Conservation (phyloP, 2,888 invertebrate genomes). For the Aleiodes leptofemur region DNA sequence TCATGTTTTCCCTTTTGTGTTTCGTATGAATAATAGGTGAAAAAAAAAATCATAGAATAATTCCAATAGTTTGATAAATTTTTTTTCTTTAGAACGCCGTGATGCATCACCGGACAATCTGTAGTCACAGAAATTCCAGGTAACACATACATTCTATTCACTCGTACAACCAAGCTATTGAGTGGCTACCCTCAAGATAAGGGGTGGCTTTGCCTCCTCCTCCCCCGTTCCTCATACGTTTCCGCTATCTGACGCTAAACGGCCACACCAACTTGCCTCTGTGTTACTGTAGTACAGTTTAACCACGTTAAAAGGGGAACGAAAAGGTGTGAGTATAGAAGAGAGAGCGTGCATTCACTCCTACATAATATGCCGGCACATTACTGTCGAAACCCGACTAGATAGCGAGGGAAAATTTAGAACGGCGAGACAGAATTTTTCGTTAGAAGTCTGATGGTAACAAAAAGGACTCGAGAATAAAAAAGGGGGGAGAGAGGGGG, state of each 20-base stretch:
- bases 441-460: not conserved
- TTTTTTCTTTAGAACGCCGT: not conserved
- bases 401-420: constrained; percentile 74
- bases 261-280: constrained; percentile 60
- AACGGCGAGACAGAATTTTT: constrained; percentile 73
- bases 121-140: constrained; percentile 16
- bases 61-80: not conserved
- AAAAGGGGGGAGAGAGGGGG: not conserved
- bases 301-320: constrained; percentile 31
- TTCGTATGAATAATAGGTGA: not conserved
- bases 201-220: constrained; percentile 62
- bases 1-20: too few relatives aligned
- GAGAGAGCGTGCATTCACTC: constrained; percentile 45
- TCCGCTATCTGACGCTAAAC: constrained; percentile 75
- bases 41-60: too few relatives aligned
- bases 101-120: not conserved
- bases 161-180: constrained; percentile 64
- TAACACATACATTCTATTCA: constrained; percentile 47
- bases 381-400: constrained; percentile 73
- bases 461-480: not conserved
- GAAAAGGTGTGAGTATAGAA: constrained; percentile 26
- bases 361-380: constrained; percentile 73
- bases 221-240: constrained; percentile 73
- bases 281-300: constrained; percentile 36
- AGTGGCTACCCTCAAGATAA: constrained; percentile 74